Evolutionary conservation across 2,888 invertebrate species (phyloP).

Genomic region (Bembecia ichneumoniformis): DNA sequence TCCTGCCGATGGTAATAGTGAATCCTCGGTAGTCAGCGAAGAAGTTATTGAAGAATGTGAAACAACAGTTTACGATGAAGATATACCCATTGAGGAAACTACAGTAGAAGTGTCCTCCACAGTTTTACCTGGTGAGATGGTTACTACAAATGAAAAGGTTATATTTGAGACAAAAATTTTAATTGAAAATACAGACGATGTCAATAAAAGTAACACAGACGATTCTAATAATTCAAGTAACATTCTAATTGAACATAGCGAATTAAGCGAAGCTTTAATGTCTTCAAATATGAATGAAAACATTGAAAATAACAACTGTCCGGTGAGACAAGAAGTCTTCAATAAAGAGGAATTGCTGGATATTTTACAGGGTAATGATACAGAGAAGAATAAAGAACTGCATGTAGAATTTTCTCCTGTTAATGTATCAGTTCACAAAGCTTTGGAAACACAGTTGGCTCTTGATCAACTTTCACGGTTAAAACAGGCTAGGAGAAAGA

Average conservation of each 20-base stretch:
- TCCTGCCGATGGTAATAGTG: conserved; percentile 9
- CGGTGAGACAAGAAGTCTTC: conserved; percentile 47
- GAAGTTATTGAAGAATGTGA: conserved; percentile 9
- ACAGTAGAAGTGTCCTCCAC: neutral
- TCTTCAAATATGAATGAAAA: conserved; percentile 44
- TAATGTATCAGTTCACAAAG: conserved; percentile 18
- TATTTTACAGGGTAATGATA: conserved; percentile 59
- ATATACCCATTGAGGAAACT: neutral
- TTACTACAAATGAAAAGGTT: conserved; percentile 23
- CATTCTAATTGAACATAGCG: conserved; percentile 49
- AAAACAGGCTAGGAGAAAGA: conserved; percentile 12
- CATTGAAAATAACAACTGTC: conserved; percentile 50
- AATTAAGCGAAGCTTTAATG: conserved; percentile 51
- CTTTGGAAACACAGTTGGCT: conserved; percentile 44
- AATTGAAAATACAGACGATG: conserved; percentile 45
- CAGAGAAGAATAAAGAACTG: conserved; percentile 20
- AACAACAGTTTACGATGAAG: neutral
- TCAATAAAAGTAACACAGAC: conserved; percentile 12
- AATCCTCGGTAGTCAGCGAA: conserved; percentile 6
- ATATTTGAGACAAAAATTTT: conserved; percentile 58
- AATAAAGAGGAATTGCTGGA: conserved; percentile 62
- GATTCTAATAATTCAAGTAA: conserved; percentile 26
- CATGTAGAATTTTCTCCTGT: conserved; percentile 16
- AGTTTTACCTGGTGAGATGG: neutral
- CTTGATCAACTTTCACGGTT: conserved; percentile 49